Evolutionary conservation across 2,113 vertebrate species (phyloP).

Genomic region (human): DNA sequence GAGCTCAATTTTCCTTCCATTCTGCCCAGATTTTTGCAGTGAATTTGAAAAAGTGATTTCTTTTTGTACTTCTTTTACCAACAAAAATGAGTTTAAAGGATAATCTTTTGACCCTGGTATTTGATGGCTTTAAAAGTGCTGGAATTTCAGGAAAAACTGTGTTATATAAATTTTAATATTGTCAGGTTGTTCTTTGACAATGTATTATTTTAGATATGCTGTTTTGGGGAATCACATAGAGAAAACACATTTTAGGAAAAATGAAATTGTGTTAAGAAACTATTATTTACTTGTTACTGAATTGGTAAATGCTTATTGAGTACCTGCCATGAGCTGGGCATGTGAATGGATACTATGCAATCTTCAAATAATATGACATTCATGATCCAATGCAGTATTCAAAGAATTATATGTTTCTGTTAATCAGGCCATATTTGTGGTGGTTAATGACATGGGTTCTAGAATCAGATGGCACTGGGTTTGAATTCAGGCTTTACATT

Average conservation of each 20-base stretch:
- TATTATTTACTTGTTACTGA: not conserved
- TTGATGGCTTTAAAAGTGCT: not conserved
- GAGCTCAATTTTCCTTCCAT: not conserved
- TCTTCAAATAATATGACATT: not conserved
- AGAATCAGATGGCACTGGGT: not conserved
- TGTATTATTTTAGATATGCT: not conserved
- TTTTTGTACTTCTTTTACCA: not conserved
- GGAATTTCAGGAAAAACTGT: not conserved
- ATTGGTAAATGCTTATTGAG: not conserved
- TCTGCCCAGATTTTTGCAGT: not conserved
- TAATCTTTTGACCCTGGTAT: not conserved
- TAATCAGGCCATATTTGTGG: not conserved
- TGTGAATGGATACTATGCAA: not conserved
- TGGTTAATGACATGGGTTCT: not conserved
- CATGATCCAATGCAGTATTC: not conserved
- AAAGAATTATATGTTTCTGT: not conserved
- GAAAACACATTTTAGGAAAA: constrained; percentile 7
- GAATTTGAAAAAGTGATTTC: not conserved
- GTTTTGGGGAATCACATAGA: not conserved
- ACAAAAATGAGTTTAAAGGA: not conserved
- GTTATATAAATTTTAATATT: not conserved
- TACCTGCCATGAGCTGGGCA: not conserved
- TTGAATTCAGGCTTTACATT: not conserved
- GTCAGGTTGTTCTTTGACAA: not conserved
- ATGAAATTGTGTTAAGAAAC: not conserved